Conservation (phyloP, 2,888 invertebrate species). For the Blera fallax region DNA sequence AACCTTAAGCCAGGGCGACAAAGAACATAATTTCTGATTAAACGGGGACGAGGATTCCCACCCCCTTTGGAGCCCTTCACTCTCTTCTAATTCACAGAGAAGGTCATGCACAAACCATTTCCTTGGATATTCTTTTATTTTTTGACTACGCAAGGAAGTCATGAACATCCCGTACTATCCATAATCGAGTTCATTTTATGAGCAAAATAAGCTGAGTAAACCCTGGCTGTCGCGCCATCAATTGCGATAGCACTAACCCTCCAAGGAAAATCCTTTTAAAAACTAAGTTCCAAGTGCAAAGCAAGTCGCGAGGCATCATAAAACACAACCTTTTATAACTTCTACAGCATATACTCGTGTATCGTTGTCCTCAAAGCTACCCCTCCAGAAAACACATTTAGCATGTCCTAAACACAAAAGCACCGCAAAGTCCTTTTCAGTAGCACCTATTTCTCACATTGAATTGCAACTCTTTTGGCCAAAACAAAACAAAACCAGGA, state of each 20-base stretch:
- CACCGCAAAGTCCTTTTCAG: slow-evolving; percentile 49
- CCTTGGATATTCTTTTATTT: too few relatives aligned
- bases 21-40: too few relatives aligned
- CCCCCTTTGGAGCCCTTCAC: too few relatives aligned
- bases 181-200: too few relatives aligned
- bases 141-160: too few relatives aligned
- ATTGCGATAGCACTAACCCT: neutral
- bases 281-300: neutral
- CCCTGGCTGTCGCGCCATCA: too few relatives aligned
- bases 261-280: neutral
- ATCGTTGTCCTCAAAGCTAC: slow-evolving; percentile 16
- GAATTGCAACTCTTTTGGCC: slow-evolving; percentile 12
- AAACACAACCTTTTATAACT: slow-evolving; percentile 39
- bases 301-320: slow-evolving; percentile 28
- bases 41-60: too few relatives aligned
- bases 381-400: neutral
- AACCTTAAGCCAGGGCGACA: too few relatives aligned
- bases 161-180: too few relatives aligned
- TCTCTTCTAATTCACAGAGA: too few relatives aligned
- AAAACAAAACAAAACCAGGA: slow-evolving; percentile 64
- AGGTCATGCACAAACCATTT: too few relatives aligned
- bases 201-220: too few relatives aligned
- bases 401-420: slow-evolving; percentile 40
- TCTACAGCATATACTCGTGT: slow-evolving; percentile 7
- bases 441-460: slow-evolving; percentile 47